Evolutionary conservation across 2,888 invertebrate genomes (phyloP).

Genomic region (Gerris lacustris): DNA sequence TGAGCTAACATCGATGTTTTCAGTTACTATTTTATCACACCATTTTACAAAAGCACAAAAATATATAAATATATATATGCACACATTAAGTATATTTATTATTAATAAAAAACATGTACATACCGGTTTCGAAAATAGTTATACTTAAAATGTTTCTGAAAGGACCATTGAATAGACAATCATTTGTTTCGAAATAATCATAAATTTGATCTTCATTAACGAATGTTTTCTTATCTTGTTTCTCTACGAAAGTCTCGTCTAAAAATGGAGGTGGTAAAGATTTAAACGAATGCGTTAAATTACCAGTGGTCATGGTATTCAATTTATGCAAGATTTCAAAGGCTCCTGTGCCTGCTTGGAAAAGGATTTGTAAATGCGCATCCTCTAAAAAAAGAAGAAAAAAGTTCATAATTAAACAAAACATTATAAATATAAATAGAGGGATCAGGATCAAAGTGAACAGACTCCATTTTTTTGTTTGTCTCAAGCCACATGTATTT

Average conservation of each 20-base stretch:
- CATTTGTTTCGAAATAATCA: not conserved
- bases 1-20: no score
- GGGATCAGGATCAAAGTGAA: no score
- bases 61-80: no score
- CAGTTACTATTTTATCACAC: no score
- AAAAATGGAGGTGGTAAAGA: not conserved
- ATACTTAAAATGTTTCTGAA: not conserved
- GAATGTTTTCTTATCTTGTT: not conserved
- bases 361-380: not conserved
- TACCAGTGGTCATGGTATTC: not conserved
- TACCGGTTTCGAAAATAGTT: no score
- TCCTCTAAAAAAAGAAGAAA: not conserved
- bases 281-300: not conserved
- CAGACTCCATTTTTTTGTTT: no score
- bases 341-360: conserved; percentile 1
- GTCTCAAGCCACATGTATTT: no score
- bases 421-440: no score
- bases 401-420: no score
- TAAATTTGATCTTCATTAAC: conserved; percentile 2
- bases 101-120: no score
- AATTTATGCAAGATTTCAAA: not conserved
- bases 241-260: not conserved
- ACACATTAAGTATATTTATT: no score
- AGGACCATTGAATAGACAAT: not conserved
- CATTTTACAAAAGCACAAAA: no score